Evolutionary conservation across 2,797 vertebrate genomes (phyloP), one percentile per base, ranked within the genome.

Genomic region (Cuculus canorus): DNA sequence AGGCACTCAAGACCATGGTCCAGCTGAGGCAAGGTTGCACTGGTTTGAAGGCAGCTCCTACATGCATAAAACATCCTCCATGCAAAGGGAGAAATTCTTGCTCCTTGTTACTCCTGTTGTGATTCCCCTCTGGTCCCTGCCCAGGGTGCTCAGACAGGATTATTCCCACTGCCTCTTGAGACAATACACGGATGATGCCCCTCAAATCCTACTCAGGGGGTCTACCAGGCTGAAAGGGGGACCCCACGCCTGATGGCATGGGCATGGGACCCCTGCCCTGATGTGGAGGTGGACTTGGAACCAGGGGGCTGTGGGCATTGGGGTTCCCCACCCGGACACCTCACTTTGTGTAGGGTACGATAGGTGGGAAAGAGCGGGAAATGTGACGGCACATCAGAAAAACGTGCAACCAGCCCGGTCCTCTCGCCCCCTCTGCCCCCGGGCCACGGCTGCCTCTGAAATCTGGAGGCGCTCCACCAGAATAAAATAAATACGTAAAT

Each of bases 401-500:
- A 77, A 76, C 19, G 68, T 89, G 88, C 77, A 53, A 17, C 21
- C 8, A 10, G 50, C 17, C 6, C 0, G 4, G 86, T 54, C 71
- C 35, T 53, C 73, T 72, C 43, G 12, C 82, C 79, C 72, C 68
- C 68, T 65, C 64, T 87, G 90, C 75, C 64, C 92, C 83, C 3
- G 7, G 95, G 88, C 61, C 95, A 16, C 17, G 47, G 86, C 82
- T 17, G 39, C 45, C 83, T 84, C 90, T 22, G 82, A 45, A 27
- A 72, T 13, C 93, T 91, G 87, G 89, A 90, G 76, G 35, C 6
- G 41, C 72, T 77, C 88, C 82, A 56, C 54, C 33, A 6, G 52
- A 47, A 56, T 88, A 78, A 89, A 86, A 86, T 68, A 92, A 92
- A 93, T 59, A 76, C 71, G 86, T 80, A 88, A 91, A 92, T 92